A percentile compares a stretch with the other conserved stretches of the same genome.
phyloP scores from a whole-genome alignment of 2,113 vertebrate species.

The Pedetes capensis region DNA sequence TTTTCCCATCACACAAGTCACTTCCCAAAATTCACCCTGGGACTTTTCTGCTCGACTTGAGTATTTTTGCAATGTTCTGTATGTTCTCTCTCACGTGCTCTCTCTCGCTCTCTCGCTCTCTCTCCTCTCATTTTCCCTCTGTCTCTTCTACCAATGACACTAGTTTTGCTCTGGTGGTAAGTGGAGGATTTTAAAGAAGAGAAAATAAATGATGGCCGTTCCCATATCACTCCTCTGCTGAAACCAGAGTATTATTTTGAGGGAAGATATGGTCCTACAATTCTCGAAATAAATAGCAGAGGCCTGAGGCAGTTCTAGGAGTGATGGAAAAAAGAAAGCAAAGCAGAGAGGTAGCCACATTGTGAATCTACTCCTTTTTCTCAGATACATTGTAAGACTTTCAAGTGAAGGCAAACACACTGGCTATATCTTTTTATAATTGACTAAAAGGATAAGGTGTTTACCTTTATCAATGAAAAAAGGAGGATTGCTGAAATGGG shows the following conservation, averaged over 20 bases:
- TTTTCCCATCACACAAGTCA: neutral
- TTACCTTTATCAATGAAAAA: neutral
- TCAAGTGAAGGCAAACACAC: neutral
- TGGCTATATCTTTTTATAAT: neutral
- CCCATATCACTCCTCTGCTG: neutral
- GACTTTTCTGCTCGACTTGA: neutral
- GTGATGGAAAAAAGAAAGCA: neutral
- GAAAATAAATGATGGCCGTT: neutral
- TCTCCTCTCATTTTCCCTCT: no score
- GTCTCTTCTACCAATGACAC: neutral
- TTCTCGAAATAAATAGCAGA: neutral
- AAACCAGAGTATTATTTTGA: neutral
- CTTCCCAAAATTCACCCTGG: neutral
- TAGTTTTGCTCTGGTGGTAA: neutral
- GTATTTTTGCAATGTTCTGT: neutral
- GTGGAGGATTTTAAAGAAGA: neutral
- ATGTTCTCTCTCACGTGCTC: neutral
- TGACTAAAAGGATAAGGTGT: neutral
- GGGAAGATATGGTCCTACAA: neutral
- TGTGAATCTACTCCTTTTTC: neutral
- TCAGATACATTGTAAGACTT: neutral
- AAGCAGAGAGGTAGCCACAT: neutral
- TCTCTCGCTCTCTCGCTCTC: no score
- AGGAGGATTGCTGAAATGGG: neutral
- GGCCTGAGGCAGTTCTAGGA: neutral